Evolutionary conservation across 2,888 invertebrate genomes (phyloP).

Genomic region (Ferdinandea cuprea): DNA sequence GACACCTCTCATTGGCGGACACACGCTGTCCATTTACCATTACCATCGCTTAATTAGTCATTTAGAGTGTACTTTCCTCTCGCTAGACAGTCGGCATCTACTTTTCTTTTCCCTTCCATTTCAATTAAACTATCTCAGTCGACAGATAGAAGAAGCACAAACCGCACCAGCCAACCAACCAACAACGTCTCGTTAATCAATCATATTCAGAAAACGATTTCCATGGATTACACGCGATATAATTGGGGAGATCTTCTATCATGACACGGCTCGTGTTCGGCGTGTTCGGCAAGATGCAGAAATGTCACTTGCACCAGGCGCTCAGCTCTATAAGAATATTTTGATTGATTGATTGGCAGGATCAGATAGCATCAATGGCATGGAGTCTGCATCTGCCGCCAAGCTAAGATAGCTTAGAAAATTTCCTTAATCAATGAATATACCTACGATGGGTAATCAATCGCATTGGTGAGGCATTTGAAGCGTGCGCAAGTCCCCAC

Average conservation of each 20-base stretch:
- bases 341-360: slow-evolving; percentile 74
- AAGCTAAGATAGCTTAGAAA: slow-evolving; percentile 31
- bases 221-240: slow-evolving; percentile 49
- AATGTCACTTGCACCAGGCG: slow-evolving; percentile 34
- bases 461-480: slow-evolving; percentile 34
- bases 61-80: slow-evolving; percentile 52
- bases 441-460: slow-evolving; percentile 45
- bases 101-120: slow-evolving; percentile 51
- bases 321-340: slow-evolving; percentile 49
- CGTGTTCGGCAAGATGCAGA: slow-evolving; percentile 30
- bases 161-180: no score
- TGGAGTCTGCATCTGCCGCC: no score
- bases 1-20: neutral
- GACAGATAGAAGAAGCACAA: slow-evolving; percentile 17
- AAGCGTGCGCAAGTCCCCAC: slow-evolving; percentile 3
- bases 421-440: slow-evolving; percentile 46
- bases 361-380: slow-evolving; percentile 59
- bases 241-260: slow-evolving; percentile 51
- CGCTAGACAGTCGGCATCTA: neutral
- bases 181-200: slow-evolving; percentile 62
- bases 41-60: slow-evolving; percentile 39
- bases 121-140: slow-evolving; percentile 60
- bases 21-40: neutral
- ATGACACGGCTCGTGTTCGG: slow-evolving; percentile 25
- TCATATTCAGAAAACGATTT: slow-evolving; percentile 62